These are phyloP conservation scores for Rhagoletis pomonella DNA, from an alignment of 1,140 invertebrate species.

Conservation along the genomic window DNA sequence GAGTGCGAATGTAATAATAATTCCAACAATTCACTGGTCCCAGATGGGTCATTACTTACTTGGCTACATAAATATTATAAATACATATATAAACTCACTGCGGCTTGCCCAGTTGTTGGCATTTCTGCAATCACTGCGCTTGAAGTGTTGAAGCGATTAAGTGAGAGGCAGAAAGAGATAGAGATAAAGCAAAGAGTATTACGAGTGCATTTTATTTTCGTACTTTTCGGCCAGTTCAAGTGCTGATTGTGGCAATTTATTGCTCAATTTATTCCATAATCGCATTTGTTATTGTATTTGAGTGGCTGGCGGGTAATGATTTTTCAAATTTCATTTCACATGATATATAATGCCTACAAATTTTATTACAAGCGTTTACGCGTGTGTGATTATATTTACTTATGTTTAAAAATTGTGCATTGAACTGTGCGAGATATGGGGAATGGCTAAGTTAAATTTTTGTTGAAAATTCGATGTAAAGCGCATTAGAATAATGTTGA, in stretches of 20 bases:
- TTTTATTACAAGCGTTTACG: not conserved
- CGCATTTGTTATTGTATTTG: slow-evolving; percentile 1
- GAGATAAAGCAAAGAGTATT: not conserved
- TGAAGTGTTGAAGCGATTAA: not conserved
- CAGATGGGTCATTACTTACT: not conserved
- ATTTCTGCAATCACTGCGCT: not conserved
- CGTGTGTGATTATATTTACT: not conserved
- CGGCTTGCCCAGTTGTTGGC: no score
- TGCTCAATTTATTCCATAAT: slow-evolving; percentile 36
- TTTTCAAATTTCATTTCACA: slow-evolving; percentile 29
- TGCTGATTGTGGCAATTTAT: slow-evolving; percentile 35
- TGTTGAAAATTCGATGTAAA: not conserved
- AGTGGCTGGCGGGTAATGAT: slow-evolving; percentile 17
- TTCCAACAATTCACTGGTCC: not conserved
- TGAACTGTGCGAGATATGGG: no score
- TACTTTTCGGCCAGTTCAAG: not conserved
- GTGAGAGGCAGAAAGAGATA: not conserved
- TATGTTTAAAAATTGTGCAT: no score
- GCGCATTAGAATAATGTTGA: not conserved
- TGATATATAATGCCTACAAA: slow-evolving; percentile 14
- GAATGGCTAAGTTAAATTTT: not conserved
- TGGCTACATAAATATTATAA: no score
- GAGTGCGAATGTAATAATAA: not conserved
- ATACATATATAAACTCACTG: no score
- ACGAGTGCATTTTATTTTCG: not conserved